These are phyloP conservation scores for Rapana venosa DNA, from an alignment of 2,888 invertebrate species.

Conservation along the genomic window DNA sequence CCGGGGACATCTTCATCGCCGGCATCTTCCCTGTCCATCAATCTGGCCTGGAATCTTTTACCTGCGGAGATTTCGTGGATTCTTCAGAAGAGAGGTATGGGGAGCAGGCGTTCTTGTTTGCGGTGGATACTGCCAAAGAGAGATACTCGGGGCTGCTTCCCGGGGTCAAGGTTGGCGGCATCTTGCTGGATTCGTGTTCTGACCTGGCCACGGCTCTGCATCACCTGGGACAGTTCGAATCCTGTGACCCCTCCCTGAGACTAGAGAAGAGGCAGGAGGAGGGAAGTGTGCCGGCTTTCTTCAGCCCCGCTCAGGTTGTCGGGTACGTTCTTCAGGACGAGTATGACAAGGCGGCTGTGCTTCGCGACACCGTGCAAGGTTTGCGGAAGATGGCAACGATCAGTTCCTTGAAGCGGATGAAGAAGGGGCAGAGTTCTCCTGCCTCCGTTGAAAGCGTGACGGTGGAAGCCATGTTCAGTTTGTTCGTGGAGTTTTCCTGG, in stretches of 20 bases:
- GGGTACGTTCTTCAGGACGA: constrained; percentile 53
- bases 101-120: constrained; percentile 64
- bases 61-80: constrained; percentile 55
- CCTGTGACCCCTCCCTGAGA: constrained; percentile 55
- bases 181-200: constrained; percentile 66
- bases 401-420: constrained; percentile 24
- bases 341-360: constrained; percentile 25
- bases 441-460: constrained; percentile 3
- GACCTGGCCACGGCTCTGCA: constrained; percentile 53
- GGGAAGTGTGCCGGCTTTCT: neutral
- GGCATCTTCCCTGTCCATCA: constrained; percentile 63
- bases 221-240: constrained; percentile 62
- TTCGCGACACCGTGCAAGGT: constrained; percentile 27
- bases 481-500: constrained; percentile 57
- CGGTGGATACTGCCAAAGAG: constrained; percentile 55
- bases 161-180: constrained; percentile 57
- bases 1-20: constrained; percentile 64
- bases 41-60: constrained; percentile 47
- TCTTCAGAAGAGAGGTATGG: constrained; percentile 51
- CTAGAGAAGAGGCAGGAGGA: neutral
- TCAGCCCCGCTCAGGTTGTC: constrained; percentile 54
- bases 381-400: constrained; percentile 31
- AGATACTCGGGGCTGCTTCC: constrained; percentile 59
- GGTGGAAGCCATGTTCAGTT: constrained; percentile 51
- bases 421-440: neutral